These are phyloP conservation scores for Campaea margaritaria DNA, from an alignment of 2,888 invertebrate genomes.

Conservation along the genomic window DNA sequence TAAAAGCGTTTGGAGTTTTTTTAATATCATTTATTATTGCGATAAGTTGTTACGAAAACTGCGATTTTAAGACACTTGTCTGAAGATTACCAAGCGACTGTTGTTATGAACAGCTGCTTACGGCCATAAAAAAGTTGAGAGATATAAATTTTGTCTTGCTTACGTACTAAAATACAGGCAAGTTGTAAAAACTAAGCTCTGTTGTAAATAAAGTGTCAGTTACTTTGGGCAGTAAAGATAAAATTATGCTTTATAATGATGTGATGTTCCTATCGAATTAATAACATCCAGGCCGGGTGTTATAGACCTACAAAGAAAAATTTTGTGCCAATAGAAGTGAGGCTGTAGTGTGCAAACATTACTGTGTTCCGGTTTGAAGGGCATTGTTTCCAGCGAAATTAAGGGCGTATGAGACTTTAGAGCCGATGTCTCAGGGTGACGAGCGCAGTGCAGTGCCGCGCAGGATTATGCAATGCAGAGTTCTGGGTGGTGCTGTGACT, in stretches of 20 bases:
- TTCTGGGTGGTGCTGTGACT: no score
- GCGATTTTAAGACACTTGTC: slow-evolving; percentile 24
- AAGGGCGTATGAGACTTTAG: no score
- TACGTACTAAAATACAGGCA: slow-evolving; percentile 24
- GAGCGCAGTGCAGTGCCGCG: no score
- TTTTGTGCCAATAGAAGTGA: no score
- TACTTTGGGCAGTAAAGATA: slow-evolving; percentile 15
- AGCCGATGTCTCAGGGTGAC: no score
- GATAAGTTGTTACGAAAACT: slow-evolving; percentile 28
- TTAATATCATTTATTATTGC: neutral
- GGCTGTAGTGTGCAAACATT: no score
- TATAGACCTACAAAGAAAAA: no score
- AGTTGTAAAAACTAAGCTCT: slow-evolving; percentile 22
- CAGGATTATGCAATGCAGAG: no score
- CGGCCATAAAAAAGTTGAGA: slow-evolving; percentile 28
- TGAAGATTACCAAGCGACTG: slow-evolving; percentile 26
- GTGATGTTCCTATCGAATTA: neutral
- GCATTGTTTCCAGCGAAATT: no score
- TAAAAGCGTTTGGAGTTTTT: no score
- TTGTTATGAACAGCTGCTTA: slow-evolving; percentile 31
- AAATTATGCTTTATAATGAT: neutral
- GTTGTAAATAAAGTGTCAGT: slow-evolving; percentile 14
- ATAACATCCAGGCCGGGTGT: no score
- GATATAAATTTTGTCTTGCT: slow-evolving; percentile 27
- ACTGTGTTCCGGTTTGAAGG: no score